Conservation (phyloP, 2,797 vertebrate species). For the Cetoscarus ocellatus region DNA sequence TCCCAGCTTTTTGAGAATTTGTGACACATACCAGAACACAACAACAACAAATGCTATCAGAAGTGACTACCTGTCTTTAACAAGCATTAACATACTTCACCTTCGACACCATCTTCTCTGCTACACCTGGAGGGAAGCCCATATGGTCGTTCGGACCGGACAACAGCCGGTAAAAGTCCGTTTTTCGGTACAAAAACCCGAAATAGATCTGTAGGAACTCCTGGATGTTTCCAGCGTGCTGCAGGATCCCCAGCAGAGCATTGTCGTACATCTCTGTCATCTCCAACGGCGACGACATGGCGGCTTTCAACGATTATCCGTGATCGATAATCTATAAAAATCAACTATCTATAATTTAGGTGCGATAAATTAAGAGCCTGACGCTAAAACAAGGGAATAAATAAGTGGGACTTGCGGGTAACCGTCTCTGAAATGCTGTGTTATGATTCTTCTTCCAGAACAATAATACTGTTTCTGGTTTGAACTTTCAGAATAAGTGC, state of each 20-base stretch:
- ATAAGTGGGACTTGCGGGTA: accelerated
- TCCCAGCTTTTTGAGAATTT: no score
- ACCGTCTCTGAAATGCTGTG: neutral
- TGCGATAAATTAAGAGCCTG: neutral
- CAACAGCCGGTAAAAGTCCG: slow-evolving; percentile 94
- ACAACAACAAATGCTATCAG: no score
- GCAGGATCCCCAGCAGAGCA: slow-evolving; percentile 94
- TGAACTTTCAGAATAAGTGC: slow-evolving; percentile 36
- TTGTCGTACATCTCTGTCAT: slow-evolving; percentile 95
- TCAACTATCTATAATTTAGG: accelerated
- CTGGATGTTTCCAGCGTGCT: slow-evolving; percentile 96
- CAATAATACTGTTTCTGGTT: slow-evolving; percentile 37
- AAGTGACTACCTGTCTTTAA: no score
- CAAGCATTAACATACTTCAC: slow-evolving; percentile 80
- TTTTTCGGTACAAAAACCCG: slow-evolving; percentile 96
- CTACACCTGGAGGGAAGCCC: slow-evolving; percentile 94
- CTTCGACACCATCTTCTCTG: slow-evolving; percentile 93
- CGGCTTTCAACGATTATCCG: neutral
- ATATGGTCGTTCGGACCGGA: slow-evolving; percentile 87
- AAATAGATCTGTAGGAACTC: slow-evolving; percentile 94
- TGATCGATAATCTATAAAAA: neutral
- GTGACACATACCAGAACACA: neutral
- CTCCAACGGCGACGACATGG: slow-evolving; percentile 82
- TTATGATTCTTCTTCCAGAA: slow-evolving; percentile 26
- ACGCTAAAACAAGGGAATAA: accelerated